Base-by-base conservation (phyloP, 2,888 invertebrate species). In the Lasioglossum oenotherae region DNA sequence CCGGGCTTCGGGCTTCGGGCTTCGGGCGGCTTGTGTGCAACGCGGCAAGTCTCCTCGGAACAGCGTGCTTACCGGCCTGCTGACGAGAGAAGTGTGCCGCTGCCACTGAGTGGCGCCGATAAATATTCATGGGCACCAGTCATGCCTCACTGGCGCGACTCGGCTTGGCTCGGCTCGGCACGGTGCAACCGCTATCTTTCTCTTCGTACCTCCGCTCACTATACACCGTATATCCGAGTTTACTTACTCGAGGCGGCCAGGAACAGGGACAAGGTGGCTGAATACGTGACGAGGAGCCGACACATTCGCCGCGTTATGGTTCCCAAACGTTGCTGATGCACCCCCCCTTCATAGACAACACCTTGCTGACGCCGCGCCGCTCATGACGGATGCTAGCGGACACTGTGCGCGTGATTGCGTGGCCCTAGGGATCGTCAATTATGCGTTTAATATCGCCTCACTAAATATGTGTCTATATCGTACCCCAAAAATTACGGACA, bases 91-190 rank as follows among this genome's bases (percentile, higher is more conserved):
- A 89, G 86, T 84, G 81, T 60, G 79, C 74, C 67, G 82, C 35
- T 84, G 86, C 77, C 82, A 87, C 84, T 88, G 90, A 88, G 84
- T 86, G 80, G 81, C 74, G 76, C 72, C 80, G 90, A 90, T 91
- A 90, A 87, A 91, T 91, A 91, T 91, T 92, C 91, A 91, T 91
- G 87, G 83, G 73, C 73, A 64, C 80, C 74, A 44, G 88, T 82
- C 83, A 78, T 85, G 81, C 81, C 64, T 87, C 82, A 74, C 74
- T 69, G 77, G 53, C 79, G 31, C 31, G 31, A 31, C 46, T 5
- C 19, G 4, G 4, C 49, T 1, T 6, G 19, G 19, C 53, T 49
- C 16, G 49, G 49, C 49, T 49, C 6, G 19, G n/a, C 31, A 12
- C n/a, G 73, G 76, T 60, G 19, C 23, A 23, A 35, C 31, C 82